Evolutionary conservation across 2,113 vertebrate species (phyloP), one percentile per base, ranked within the genome.

Genomic region (Gymnobelideus leadbeateri): DNA sequence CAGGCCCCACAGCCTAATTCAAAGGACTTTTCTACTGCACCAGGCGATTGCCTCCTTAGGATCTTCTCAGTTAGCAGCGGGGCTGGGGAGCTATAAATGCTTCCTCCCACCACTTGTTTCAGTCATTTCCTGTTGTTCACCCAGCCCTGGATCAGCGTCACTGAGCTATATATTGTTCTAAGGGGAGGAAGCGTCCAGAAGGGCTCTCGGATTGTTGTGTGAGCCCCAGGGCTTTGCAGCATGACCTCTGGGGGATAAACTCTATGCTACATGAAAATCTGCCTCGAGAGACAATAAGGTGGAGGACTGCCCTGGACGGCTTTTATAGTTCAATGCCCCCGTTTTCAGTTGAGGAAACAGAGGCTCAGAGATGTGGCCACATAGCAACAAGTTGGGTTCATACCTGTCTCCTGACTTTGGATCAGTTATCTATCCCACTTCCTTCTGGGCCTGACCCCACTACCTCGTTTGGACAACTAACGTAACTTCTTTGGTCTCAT

Each of bases 21-120:
- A 12, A 49, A 93, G 55, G 21, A 51, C 47, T 8, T 52, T 91
- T 54, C 0, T 0, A 3, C n/a, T 57, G 49, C 50, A 51, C 57
- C 96, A 49, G 19, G 0, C 50, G n/a, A 8, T 25, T 94, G 46
- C 26, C 61, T 0, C 1, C 51, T 47, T 51, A 0, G 0, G 0
- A 37, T 77, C 9, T 43, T 91, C 50, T 93, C 68, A 93, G 51
- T 52, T 28, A 24, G 2, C 61, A 93, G 25, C 26, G 24, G 31
- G n/a, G 26, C 77, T 68, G n/a, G 31, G 28, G n/a, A n/a, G 21
- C 91, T 43, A 94, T 90, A 93, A 61, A 51, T 1, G 51, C 91
- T 92, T 54, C 95, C 95, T 89, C 49, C 51, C 91, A 28, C 2
- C 0, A 0, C 21, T 5, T 84, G 9, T 51, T 91, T 95, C 47